Evolutionary conservation across 2,888 invertebrate genomes (phyloP).

Genomic region (Oxycera nigricornis): DNA sequence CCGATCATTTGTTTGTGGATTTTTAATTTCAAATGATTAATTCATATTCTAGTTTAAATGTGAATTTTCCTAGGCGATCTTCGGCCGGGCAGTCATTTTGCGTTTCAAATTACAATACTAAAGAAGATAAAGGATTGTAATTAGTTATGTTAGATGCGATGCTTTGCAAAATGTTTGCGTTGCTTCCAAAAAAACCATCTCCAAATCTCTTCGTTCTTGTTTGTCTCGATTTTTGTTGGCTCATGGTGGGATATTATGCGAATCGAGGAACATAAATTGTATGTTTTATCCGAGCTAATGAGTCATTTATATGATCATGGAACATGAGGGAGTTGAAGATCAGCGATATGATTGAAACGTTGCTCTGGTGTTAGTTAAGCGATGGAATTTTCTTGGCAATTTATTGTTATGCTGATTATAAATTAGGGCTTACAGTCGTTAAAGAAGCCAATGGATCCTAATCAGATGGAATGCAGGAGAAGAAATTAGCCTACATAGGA

Average conservation of each 20-base stretch:
- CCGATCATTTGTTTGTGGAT: conserved; percentile 38
- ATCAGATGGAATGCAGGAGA: not conserved
- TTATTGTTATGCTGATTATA: not conserved
- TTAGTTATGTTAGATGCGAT: conserved; percentile 9
- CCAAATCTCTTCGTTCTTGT: not conserved
- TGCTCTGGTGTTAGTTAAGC: not conserved
- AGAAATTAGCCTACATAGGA: too few relatives aligned
- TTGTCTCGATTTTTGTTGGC: not conserved
- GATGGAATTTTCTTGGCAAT: not conserved
- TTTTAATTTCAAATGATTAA: conserved; percentile 30
- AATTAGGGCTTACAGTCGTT: not conserved
- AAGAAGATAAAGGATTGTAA: conserved; percentile 29
- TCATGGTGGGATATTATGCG: not conserved
- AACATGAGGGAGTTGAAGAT: not conserved
- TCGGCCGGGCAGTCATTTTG: not conserved
- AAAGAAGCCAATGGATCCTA: not conserved
- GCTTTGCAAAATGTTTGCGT: not conserved
- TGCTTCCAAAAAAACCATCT: not conserved
- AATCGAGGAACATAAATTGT: not conserved
- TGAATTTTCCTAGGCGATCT: conserved; percentile 28
- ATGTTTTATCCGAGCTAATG: not conserved
- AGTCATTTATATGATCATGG: conserved; percentile 31
- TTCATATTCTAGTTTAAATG: conserved; percentile 38
- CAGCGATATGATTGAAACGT: not conserved
- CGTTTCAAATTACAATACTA: conserved; percentile 3